Base-by-base conservation (phyloP, 2,888 invertebrate genomes). In the Aleiodes leptofemur region DNA sequence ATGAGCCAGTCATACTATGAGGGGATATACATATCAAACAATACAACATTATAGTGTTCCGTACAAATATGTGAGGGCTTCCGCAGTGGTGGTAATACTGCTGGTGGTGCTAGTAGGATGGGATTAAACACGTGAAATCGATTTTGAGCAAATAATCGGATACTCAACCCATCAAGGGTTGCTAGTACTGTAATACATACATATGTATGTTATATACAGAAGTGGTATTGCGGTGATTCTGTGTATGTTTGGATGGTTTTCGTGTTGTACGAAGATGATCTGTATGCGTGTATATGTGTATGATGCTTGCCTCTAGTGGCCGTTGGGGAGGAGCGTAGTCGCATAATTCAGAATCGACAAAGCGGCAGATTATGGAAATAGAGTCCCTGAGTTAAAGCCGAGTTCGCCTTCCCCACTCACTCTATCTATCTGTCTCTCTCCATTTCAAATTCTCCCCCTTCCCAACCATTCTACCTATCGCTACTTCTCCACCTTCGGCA, bases 341-440 rank as follows among this genome's bases (percentile, higher is more conserved):
- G 87, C 87, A 88, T 88, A 88, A 88, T 88, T 88, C 88, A 88
- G 87, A 88, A 88, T 88, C 87, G 88, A 88, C 88, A 88, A 88
- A 88, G 88, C 88, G 86, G 87, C 88, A 88, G 88, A 88, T 88
- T 88, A 88, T 88, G 88, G 88, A 88, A 88, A 88, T 88, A 88
- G 87, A 88, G 88, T 88, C 87, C 84, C 85, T 78, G 86, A 87
- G 86, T 84, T 82, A 85, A 83, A 85, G 83, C 83, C 83, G 82
- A 81, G 77, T 79, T 81, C 78, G 78, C 76, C 76, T 74, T 76
- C 70, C 73, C 79, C 77, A 72, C 50, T 80, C 80, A 72, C 50
- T 77, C 76, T 72, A 57, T 72, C 76, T 75, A 68, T 74, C 75
- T 77, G 74, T 66, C 76, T 77, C 81, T 74, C 76, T 76, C 72